A percentile compares a stretch with the other conserved stretches of the same genome.
Evolutionary conservation across 2,888 invertebrate species (phyloP).

Genomic region (Sarcophaga subvicina): DNA sequence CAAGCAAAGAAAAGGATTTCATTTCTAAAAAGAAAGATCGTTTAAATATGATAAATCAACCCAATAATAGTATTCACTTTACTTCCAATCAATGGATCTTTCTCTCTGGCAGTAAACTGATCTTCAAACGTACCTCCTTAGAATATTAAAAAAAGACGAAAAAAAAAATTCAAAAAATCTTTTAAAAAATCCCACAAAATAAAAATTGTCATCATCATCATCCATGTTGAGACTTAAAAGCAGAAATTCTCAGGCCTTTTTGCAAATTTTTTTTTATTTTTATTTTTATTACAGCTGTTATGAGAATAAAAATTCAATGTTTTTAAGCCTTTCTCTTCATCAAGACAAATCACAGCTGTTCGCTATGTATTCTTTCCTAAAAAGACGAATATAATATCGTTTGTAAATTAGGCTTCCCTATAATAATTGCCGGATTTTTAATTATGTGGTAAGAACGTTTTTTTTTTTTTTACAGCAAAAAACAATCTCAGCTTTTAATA

Average conservation of each 20-base stretch:
- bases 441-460: constrained; percentile 53
- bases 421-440: constrained; percentile 59
- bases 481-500: constrained; percentile 40
- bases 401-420: constrained; percentile 25
- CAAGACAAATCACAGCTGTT: constrained; percentile 60
- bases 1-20: constrained; percentile 46
- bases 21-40: constrained; percentile 55
- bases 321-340: constrained; percentile 20
- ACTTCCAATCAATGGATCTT: constrained; percentile 59
- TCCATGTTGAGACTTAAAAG: neutral
- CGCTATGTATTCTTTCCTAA: neutral
- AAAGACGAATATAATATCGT: constrained; percentile 10
- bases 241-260: constrained; percentile 58
- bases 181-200: constrained; percentile 41
- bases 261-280: constrained; percentile 3
- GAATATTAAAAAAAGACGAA: constrained; percentile 11
- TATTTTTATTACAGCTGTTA: constrained; percentile 54
- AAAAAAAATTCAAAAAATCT: constrained; percentile 50
- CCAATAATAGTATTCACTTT: constrained; percentile 45
- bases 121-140: constrained; percentile 37
- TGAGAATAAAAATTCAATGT: constrained; percentile 32
- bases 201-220: constrained; percentile 39
- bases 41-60: constrained; percentile 61
- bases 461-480: neutral
- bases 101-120: constrained; percentile 56